Evolutionary conservation across 2,888 invertebrate genomes (phyloP), one percentile per base, ranked within the genome.

Genomic region (Trissolcus brochymenae): DNA sequence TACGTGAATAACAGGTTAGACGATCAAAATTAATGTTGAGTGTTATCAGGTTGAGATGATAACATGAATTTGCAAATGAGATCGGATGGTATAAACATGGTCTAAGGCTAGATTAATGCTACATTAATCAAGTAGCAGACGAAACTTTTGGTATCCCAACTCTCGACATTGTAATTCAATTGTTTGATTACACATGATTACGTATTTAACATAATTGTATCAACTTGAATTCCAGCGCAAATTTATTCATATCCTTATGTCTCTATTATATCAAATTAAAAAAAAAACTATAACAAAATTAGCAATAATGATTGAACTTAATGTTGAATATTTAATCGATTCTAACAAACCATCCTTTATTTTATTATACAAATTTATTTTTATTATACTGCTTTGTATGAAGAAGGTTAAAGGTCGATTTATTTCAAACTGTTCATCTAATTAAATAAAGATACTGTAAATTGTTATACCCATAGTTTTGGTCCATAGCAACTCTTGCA

Each of bases 401-500:
- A n/a, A n/a, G n/a, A n/a, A n/a, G n/a, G n/a, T n/a, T n/a, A n/a
- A n/a, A n/a, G n/a, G n/a, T n/a, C n/a, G n/a, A n/a, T n/a, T n/a
- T n/a, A n/a, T n/a, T n/a, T n/a, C n/a, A n/a, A n/a, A n/a, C n/a
- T n/a, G n/a, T n/a, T n/a, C n/a, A n/a, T n/a, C n/a, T n/a, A n/a
- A n/a, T n/a, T n/a, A n/a, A n/a, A n/a, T n/a, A n/a, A n/a, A n/a
- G 29, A 6, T 7, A 6, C 4, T 7, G 7, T 29, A 29, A 29
- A 35, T 35, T 35, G 35, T 25, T 25, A 1, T 91, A 94, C 84
- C 92, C 91, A 76, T 94, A 94, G 64, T 92, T 94, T 79, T 94
- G 93, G 87, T 95, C 95, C 95, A 96, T 95, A 35, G 95, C 95
- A 21, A 92, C 92, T 65, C 95, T 91, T 0, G 95, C 95, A 66